These are phyloP conservation scores for Puma concolor DNA, from an alignment of 2,113 vertebrate genomes.

Conservation along the genomic window DNA sequence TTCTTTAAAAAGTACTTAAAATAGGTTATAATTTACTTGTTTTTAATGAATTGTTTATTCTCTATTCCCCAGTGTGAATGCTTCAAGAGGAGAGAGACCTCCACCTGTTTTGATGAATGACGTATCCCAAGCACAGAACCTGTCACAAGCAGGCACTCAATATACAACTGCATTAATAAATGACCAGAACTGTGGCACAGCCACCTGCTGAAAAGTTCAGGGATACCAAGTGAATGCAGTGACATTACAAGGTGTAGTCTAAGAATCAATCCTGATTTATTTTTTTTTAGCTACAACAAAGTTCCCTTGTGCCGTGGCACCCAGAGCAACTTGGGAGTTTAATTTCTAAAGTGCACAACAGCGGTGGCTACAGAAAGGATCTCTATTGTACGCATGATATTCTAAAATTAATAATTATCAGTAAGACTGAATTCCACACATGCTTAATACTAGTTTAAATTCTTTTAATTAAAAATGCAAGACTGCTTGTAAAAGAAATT, in stretches of 20 bases:
- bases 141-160: background rate
- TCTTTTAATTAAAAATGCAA: slow-evolving; percentile 53
- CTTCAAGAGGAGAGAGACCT: background rate
- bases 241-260: background rate
- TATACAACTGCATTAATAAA: background rate
- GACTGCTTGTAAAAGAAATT: slow-evolving; percentile 70
- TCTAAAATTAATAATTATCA: background rate
- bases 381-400: background rate
- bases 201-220: background rate
- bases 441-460: background rate
- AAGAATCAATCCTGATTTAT: background rate
- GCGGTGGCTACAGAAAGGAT: background rate
- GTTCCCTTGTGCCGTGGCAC: background rate
- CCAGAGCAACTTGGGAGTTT: background rate
- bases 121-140: background rate
- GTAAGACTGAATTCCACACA: background rate
- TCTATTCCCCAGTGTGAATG: background rate
- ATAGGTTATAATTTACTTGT: background rate
- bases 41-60: background rate
- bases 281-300: background rate
- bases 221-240: background rate
- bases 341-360: background rate
- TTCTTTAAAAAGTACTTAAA: background rate
- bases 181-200: background rate
- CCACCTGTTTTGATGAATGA: background rate